Evolutionary conservation across 1,140 invertebrate genomes (phyloP).

Genomic region (Caerostris darwini): DNA sequence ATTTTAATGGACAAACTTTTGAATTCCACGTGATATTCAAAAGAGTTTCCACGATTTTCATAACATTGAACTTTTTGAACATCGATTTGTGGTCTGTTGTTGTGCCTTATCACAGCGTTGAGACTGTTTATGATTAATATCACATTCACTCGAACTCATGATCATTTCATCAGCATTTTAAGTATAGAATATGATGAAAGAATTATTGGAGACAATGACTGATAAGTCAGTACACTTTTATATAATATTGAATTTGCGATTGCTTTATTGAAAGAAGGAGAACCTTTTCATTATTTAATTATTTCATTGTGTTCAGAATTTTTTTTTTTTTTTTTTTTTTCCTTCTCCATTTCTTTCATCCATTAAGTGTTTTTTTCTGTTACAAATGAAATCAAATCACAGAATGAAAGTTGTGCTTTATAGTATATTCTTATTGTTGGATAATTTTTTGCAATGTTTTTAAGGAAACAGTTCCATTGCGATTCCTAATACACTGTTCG

Average conservation of each 20-base stretch:
- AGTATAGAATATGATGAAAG: not conserved
- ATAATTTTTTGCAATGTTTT: not conserved
- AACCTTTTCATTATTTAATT: constrained; percentile 44
- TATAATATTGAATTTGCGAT: not conserved
- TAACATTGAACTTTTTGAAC: not conserved
- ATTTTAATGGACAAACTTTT: not conserved
- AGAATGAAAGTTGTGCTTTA: not conserved
- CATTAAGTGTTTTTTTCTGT: not conserved
- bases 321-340: not conserved
- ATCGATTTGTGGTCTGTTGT: not conserved
- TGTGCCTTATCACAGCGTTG: not conserved
- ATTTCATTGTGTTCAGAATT: constrained; percentile 28
- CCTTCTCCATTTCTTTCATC: not conserved
- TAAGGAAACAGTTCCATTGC: not conserved
- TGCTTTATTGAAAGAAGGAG: not conserved
- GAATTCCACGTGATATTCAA: not conserved
- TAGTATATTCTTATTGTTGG: not conserved
- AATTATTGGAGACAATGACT: not conserved
- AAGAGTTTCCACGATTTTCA: not conserved
- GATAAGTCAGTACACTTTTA: not conserved
- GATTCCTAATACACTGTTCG: not conserved
- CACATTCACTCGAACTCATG: not conserved
- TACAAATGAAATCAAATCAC: not conserved
- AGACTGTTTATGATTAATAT: not conserved
- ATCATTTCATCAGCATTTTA: constrained; percentile 1